These are phyloP conservation scores for Schizopygopsis pylzovi DNA, from an alignment of 2,797 vertebrate genomes.

Conservation along the genomic window DNA sequence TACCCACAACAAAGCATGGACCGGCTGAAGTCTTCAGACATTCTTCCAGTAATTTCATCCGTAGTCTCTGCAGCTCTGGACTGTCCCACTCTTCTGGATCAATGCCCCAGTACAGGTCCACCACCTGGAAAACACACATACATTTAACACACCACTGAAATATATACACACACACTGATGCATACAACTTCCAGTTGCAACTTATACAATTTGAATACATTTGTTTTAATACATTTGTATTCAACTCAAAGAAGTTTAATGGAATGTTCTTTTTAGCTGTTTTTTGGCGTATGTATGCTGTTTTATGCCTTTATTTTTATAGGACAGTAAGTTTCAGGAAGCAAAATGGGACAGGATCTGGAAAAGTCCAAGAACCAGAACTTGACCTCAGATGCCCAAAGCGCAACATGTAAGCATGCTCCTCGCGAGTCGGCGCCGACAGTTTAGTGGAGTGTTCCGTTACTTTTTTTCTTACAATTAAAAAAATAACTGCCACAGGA, in stretches of 20 bases:
- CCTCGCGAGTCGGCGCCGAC: neutral
- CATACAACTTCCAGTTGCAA: neutral
- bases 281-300: too few species aligned
- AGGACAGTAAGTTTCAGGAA: neutral
- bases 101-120: constrained; percentile 97
- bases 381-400: neutral
- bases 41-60: constrained; percentile 96
- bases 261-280: neutral
- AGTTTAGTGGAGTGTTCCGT: neutral
- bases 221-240: neutral
- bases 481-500: neutral
- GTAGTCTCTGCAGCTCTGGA: constrained; percentile 90
- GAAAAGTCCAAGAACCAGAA: neutral
- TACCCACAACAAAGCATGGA: constrained; percentile 99
- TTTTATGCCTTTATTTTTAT: too few species aligned
- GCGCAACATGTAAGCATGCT: neutral
- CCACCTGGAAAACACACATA: constrained; percentile 80
- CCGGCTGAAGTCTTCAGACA: constrained; percentile 97
- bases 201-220: neutral
- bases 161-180: neutral
- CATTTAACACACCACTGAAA: constrained; percentile 19
- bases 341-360: neutral
- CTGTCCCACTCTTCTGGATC: constrained; percentile 93
- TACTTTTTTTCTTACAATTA: neutral
- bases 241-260: neutral